These are phyloP conservation scores for Dynastes grantii DNA, from an alignment of 2,888 invertebrate species.

Conservation along the genomic window DNA sequence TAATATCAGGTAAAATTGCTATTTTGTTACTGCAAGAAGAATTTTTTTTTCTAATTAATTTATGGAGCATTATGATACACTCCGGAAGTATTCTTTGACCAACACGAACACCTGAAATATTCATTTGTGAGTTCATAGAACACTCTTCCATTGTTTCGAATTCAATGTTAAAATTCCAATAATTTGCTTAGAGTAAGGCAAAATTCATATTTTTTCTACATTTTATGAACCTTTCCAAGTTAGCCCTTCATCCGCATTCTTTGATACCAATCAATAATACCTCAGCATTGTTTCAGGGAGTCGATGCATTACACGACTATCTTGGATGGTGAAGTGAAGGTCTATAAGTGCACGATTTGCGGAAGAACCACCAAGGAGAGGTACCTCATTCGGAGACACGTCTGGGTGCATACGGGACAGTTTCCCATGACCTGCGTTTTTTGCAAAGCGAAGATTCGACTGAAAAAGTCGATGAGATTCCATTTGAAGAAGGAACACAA, in stretches of 20 bases:
- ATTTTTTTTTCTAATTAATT: no score
- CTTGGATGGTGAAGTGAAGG: constrained; percentile 8
- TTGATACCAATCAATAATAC: background rate
- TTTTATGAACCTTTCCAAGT: no score
- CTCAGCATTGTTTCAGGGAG: constrained; percentile 2
- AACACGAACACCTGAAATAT: no score
- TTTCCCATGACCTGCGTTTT: constrained; percentile 7
- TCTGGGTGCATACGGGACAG: background rate
- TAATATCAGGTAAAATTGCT: no score
- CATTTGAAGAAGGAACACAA: constrained; percentile 23
- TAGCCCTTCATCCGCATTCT: background rate
- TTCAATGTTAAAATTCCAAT: no score
- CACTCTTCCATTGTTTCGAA: no score
- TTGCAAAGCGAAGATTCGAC: background rate
- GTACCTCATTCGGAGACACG: constrained; percentile 7
- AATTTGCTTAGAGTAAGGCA: no score
- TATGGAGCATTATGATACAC: no score
- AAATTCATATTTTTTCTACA: no score
- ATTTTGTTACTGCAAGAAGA: no score
- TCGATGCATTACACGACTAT: background rate
- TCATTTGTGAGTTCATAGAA: no score
- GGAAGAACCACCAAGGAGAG: background rate
- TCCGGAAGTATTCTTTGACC: no score
- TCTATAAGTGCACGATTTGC: constrained; percentile 1
- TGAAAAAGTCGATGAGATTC: constrained; percentile 10